Conservation (phyloP, 2,797 vertebrate species). For the Alcedo atthis region DNA sequence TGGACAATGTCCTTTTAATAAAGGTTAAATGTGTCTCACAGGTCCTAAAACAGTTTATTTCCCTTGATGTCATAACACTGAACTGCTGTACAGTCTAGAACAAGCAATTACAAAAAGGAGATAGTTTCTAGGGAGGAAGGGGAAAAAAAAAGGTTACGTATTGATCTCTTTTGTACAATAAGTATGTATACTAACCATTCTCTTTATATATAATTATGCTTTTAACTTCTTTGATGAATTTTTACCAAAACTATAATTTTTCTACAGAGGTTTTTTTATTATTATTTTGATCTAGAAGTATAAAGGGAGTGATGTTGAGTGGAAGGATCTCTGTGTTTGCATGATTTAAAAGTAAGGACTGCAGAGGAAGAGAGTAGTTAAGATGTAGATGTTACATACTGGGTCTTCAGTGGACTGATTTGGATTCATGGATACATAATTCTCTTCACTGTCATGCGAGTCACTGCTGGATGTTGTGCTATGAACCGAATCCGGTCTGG, state of each 20-base stretch:
- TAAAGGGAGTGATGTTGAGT: neutral
- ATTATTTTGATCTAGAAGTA: neutral
- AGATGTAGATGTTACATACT: slow-evolving; percentile 86
- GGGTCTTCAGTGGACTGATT: slow-evolving; percentile 93
- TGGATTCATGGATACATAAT: slow-evolving; percentile 97
- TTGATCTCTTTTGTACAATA: neutral
- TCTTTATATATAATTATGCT: neutral
- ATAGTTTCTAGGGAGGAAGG: neutral
- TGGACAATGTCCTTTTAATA: neutral
- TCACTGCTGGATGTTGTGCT: slow-evolving; percentile 98
- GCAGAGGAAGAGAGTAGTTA: slow-evolving; percentile 57
- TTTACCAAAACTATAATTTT: neutral
- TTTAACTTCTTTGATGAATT: neutral
- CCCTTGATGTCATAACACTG: neutral
- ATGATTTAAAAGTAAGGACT: slow-evolving; percentile 43
- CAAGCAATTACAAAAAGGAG: neutral
- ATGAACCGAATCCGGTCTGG: slow-evolving; percentile 95
- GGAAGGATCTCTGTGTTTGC: neutral
- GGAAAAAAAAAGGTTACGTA: neutral
- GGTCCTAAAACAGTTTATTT: neutral
- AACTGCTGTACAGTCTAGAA: neutral
- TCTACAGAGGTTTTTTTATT: neutral
- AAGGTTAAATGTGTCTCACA: neutral
- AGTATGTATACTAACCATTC: neutral
- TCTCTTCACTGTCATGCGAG: slow-evolving; percentile 96